Evolutionary conservation across 2,113 vertebrate genomes (phyloP).

Genomic region (Xiphorhynchus elegans): DNA sequence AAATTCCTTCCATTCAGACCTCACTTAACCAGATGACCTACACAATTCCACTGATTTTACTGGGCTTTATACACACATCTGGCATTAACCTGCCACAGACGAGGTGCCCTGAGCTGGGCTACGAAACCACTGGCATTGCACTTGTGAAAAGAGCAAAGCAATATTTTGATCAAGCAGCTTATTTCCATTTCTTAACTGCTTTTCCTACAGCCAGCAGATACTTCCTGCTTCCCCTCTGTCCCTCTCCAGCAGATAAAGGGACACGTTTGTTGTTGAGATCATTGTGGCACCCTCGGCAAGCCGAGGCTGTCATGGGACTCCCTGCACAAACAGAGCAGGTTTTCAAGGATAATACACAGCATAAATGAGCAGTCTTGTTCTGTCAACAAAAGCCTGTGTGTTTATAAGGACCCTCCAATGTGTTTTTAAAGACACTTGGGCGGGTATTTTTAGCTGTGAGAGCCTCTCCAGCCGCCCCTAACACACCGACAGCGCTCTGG

Average conservation of each 20-base stretch:
- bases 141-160: neutral
- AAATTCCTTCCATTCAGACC: neutral
- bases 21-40: neutral
- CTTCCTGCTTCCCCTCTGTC: neutral
- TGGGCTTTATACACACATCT: neutral
- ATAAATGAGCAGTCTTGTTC: slow-evolving; percentile 9
- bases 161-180: neutral
- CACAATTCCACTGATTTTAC: neutral
- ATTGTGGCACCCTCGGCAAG: neutral
- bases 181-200: slow-evolving; percentile 7
- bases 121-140: neutral
- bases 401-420: neutral
- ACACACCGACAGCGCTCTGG: neutral
- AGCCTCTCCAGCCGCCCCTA: neutral
- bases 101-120: neutral
- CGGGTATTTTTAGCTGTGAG: slow-evolving; percentile 37
- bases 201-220: neutral
- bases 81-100: fast-evolving
- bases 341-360: slow-evolving; percentile 51
- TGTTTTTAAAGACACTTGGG: slow-evolving; percentile 16
- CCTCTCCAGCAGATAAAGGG: neutral
- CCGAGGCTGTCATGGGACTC: slow-evolving; percentile 1
- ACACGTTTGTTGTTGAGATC: neutral
- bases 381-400: neutral
- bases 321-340: neutral